Percentiles rank a stretch among this genome's conserved stretches.
Conservation (phyloP, 2,113 vertebrate species). For the Sciurus niger region DNA sequence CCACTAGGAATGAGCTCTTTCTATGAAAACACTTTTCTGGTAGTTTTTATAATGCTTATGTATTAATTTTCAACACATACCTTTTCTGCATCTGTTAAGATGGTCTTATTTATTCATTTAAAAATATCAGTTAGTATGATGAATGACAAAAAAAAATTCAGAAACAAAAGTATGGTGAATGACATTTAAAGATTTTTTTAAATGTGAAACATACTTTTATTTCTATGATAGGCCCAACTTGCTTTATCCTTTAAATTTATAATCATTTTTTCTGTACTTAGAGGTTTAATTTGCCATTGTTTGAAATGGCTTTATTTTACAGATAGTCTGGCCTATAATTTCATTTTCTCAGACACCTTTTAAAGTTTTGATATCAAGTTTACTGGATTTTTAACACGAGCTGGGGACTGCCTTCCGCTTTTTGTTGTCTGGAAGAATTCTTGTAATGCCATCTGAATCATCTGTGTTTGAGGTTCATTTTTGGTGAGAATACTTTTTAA, state of each 20-base stretch:
- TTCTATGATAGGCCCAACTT: neutral
- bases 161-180: neutral
- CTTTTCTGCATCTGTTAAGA: neutral
- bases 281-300: neutral
- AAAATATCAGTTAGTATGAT: neutral
- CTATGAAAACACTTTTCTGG: neutral
- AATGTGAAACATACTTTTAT: neutral
- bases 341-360: neutral
- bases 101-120: neutral
- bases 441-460: slow-evolving; percentile 60
- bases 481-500: slow-evolving; percentile 14
- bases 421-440: slow-evolving; percentile 46
- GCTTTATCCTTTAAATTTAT: neutral
- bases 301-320: slow-evolving; percentile 4
- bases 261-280: neutral
- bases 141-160: neutral
- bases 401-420: slow-evolving; percentile 1
- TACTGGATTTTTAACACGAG: neutral
- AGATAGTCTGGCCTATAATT: neutral
- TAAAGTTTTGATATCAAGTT: slow-evolving; percentile 28
- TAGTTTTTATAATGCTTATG: neutral
- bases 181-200: slow-evolving; percentile 33
- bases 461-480: slow-evolving; percentile 4
- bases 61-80: neutral
- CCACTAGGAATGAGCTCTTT: neutral